Evolutionary conservation across 2,113 vertebrate genomes (phyloP), one percentile per base, ranked within the genome.

Genomic region (Paradisaea rubra): DNA sequence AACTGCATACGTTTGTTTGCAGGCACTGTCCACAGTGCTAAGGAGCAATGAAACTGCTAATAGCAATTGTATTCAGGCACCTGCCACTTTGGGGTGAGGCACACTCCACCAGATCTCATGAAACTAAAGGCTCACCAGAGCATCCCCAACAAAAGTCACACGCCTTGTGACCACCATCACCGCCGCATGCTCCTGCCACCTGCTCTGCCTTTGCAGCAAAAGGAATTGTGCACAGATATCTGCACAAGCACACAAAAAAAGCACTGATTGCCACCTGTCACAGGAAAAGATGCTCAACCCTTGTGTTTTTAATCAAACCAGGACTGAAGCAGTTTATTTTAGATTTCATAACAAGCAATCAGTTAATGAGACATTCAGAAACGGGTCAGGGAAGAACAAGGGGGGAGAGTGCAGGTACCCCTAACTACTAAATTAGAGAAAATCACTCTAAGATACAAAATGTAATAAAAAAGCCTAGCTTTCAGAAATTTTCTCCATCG

Each of bases 301-400:
- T 39, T 50, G 4, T 70, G 45, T 7, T 70, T 82, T 68, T 77
- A 81, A 84, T 84, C 33, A 77, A 84, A 64, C 17, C 30, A 47
- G 20, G 30, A 53, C 2, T 82, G 52, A 65, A 79, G 10, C 16
- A 45, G 25, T 41, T 74, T 79, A 69, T 91, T 91, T 69, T 5
- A 79, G 53, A 68, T 54, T 72, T 81, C 39, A 8, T 24, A 31
- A 54, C 27, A 53, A 61, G 45, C 22, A 56, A 54, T 72, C 33
- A 61, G 18, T 79, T 82, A 78, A 50, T 50, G 27, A 60, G 35
- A 73, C 21, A 30, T 71, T 74, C 35, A 86, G 63, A 28, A 72
- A 27, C 0, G 0, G 24, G 6, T 31, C 13, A 7, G 14, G 10
- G 15, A 69, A 54, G 28, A 31, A 54, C 10, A 35, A 45, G 5